phyloP scores from a whole-genome alignment of 2,888 invertebrate species.

The Crematogaster levior region DNA sequence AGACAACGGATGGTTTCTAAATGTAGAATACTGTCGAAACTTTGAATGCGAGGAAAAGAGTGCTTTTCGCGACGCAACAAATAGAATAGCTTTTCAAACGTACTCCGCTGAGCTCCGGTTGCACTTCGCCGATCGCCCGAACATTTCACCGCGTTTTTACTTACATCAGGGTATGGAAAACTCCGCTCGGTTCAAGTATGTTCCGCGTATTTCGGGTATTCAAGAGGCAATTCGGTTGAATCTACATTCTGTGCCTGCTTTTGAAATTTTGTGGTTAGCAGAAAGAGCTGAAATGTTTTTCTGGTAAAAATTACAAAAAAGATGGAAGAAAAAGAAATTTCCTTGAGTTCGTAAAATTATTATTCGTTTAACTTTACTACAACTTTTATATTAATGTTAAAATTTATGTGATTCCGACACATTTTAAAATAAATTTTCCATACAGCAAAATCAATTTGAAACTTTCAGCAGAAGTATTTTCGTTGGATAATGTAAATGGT shows the following conservation, averaged over 20 bases:
- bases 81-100: slow-evolving; percentile 15
- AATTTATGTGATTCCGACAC: neutral
- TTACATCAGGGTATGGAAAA: slow-evolving; percentile 26
- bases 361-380: neutral
- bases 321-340: neutral
- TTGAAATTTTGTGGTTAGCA: neutral
- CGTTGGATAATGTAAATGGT: neutral
- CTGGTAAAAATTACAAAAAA: neutral
- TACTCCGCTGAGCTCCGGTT: slow-evolving; percentile 15
- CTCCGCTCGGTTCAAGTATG: neutral
- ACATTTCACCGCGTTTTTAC: slow-evolving; percentile 36
- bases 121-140: slow-evolving; percentile 7
- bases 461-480: neutral
- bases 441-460: neutral
- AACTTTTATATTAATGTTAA: neutral
- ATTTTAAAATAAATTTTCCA: neutral
- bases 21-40: neutral
- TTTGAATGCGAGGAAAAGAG: neutral
- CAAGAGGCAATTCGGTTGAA: slow-evolving; percentile 30
- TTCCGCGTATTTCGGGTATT: slow-evolving; percentile 33
- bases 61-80: slow-evolving; percentile 21
- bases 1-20: slow-evolving; percentile 20
- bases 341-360: neutral
- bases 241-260: neutral
- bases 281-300: slow-evolving; percentile 5